A percentile compares a stretch with the other conserved stretches of the same genome.
Conservation (phyloP, 1,140 invertebrate genomes). For the Mercenaria mercenaria region DNA sequence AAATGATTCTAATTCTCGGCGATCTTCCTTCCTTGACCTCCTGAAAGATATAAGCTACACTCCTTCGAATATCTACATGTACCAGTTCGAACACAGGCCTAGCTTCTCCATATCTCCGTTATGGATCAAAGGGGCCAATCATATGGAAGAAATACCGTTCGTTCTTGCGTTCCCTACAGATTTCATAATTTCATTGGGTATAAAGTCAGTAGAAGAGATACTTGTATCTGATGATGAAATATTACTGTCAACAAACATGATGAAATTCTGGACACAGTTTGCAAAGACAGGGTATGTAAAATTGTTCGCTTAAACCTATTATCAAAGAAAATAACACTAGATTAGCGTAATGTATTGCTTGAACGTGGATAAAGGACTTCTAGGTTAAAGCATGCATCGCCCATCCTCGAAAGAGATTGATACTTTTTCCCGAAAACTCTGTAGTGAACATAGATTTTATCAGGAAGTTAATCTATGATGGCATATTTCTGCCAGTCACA, state of each 20-base stretch:
- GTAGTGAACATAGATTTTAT: too few relatives aligned
- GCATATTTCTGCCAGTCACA: too few relatives aligned
- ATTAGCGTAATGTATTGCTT: too few relatives aligned
- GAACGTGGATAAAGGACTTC: too few relatives aligned
- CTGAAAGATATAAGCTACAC: background rate
- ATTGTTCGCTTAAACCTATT: too few relatives aligned
- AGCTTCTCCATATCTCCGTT: background rate
- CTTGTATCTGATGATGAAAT: background rate
- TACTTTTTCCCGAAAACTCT: too few relatives aligned
- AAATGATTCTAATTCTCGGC: background rate
- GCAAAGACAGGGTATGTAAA: conserved; percentile 20
- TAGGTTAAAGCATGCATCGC: too few relatives aligned
- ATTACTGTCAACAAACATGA: background rate
- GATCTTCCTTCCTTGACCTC: background rate
- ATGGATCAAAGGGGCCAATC: conserved; percentile 24
- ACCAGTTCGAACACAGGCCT: conserved; percentile 32
- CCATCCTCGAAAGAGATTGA: too few relatives aligned
- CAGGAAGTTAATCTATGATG: too few relatives aligned
- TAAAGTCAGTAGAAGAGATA: background rate
- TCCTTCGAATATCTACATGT: background rate
- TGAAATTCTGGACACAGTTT: conserved; percentile 39
- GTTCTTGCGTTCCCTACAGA: too few relatives aligned
- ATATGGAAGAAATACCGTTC: conserved; percentile 8
- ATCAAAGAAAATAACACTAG: too few relatives aligned
- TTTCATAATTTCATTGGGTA: too few relatives aligned